These are phyloP conservation scores for Rhincodon typus DNA, from an alignment of 2,797 vertebrate genomes.

Conservation along the genomic window DNA sequence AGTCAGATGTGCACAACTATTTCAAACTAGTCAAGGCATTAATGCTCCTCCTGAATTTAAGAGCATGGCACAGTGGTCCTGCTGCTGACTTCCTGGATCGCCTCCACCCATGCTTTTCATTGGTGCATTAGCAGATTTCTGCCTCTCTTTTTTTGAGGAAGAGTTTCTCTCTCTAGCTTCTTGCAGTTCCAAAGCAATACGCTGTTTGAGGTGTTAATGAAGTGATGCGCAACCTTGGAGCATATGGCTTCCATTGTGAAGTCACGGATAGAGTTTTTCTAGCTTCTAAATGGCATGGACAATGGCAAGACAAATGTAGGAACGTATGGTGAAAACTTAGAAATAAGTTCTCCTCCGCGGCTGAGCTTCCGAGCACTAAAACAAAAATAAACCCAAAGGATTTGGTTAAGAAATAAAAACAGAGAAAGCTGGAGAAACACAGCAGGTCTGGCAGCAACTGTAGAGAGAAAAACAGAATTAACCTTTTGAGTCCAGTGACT, in stretches of 20 bases:
- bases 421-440: too few species aligned
- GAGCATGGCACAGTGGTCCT: not conserved
- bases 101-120: not conserved
- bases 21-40: not conserved
- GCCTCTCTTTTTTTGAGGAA: not conserved
- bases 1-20: not conserved
- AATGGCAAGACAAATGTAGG: too few species aligned
- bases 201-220: not conserved
- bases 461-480: too few species aligned
- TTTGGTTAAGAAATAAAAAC: too few species aligned
- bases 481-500: too few species aligned
- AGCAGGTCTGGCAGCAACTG: too few species aligned
- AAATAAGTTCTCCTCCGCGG: too few species aligned
- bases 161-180: not conserved
- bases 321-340: too few species aligned
- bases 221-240: too few species aligned
- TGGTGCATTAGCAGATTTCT: not conserved
- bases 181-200: not conserved
- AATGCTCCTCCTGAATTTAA: not conserved
- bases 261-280: not conserved
- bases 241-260: not conserved
- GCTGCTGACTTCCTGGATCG: not conserved
- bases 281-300: not conserved
- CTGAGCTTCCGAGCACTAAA: too few species aligned
- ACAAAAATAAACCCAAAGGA: too few species aligned